Evolutionary conservation across 2,888 invertebrate species (phyloP).

Genomic region (Lochmaea capreae): DNA sequence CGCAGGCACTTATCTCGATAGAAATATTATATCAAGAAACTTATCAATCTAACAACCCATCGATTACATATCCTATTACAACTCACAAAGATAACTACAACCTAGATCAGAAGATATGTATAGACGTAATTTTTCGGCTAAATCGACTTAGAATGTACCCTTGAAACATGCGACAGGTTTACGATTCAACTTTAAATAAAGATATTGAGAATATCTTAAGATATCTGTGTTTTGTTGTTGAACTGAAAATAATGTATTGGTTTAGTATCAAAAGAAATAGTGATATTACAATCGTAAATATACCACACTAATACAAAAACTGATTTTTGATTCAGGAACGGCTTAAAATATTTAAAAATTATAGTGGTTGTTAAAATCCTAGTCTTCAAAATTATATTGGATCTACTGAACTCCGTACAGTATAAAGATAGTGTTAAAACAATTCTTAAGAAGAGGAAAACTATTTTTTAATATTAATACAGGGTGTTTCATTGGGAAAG

Average conservation of each 20-base stretch:
- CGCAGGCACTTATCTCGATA: not conserved
- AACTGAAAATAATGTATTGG: not conserved
- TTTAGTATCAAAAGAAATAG: not conserved
- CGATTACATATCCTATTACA: not conserved
- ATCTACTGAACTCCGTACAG: not conserved
- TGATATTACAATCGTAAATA: no score
- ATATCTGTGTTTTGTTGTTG: not conserved
- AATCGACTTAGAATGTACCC: not conserved
- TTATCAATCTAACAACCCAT: not conserved
- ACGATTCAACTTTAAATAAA: not conserved
- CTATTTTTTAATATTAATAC: not conserved
- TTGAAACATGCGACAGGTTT: not conserved
- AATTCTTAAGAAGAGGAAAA: not conserved
- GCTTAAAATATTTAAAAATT: no score
- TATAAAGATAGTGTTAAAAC: not conserved
- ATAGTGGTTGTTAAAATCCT: no score
- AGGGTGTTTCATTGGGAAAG: no score
- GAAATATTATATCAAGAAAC: not conserved
- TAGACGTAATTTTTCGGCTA: conserved; percentile 4
- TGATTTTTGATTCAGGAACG: no score
- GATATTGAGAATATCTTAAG: not conserved
- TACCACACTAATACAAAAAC: no score
- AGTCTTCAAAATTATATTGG: not conserved
- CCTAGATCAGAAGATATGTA: not conserved
- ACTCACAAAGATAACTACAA: not conserved